A percentile compares a stretch with the other conserved stretches of the same genome.
Conservation (phyloP, 2,113 vertebrate genomes). For the Nyctereutes procyonoides region DNA sequence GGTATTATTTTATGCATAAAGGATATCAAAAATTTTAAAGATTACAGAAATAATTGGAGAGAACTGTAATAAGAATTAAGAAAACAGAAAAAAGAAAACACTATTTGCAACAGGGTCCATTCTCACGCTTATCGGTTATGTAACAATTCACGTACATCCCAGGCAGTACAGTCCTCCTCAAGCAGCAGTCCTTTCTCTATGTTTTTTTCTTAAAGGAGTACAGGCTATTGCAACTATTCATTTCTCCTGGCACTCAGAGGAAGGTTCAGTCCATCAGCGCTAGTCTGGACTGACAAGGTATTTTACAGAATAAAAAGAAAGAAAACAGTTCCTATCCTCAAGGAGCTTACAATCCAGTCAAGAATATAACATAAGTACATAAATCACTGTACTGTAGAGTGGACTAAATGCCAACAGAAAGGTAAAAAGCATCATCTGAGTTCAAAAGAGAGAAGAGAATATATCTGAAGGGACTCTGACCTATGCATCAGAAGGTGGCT, state of each 20-base stretch:
- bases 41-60: background rate
- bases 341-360: conserved; percentile 32
- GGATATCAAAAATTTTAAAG: background rate
- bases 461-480: background rate
- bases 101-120: background rate
- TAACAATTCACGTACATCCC: background rate
- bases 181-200: background rate
- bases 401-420: background rate
- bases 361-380: background rate
- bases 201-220: conserved; percentile 8
- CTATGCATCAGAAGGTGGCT: background rate
- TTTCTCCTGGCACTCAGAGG: background rate
- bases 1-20: conserved; percentile 40
- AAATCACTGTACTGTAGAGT: background rate
- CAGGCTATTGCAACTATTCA: background rate
- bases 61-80: background rate
- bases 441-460: background rate
- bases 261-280: background rate
- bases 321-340: background rate
- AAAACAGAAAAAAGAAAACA: background rate
- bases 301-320: background rate
- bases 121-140: background rate
- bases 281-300: background rate
- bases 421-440: background rate
- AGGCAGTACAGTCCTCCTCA: background rate